These are phyloP conservation scores for Ridgeia piscesae DNA, from an alignment of 1,140 invertebrate genomes.

Conservation along the genomic window DNA sequence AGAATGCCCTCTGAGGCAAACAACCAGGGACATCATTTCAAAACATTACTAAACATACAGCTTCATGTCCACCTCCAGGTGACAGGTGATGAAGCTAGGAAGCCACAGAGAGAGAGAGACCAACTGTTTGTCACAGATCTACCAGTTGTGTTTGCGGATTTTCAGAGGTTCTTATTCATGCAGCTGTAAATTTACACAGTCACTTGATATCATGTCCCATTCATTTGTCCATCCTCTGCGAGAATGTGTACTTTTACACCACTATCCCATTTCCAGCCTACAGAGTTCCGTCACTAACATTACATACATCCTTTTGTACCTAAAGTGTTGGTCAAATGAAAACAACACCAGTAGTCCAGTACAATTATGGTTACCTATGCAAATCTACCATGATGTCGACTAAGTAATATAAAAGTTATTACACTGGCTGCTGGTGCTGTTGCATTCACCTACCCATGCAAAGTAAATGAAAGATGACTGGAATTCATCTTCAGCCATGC, in stretches of 20 bases:
- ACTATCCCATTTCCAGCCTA: too few species aligned
- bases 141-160: too few species aligned
- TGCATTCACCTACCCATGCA: background rate
- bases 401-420: background rate
- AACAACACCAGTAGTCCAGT: background rate
- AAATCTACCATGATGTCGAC: background rate
- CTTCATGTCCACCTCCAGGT: too few species aligned
- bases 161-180: too few species aligned
- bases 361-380: background rate
- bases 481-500: background rate
- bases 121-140: too few species aligned
- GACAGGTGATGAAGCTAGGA: too few species aligned
- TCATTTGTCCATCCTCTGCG: too few species aligned
- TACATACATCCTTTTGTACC: background rate
- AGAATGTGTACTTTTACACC: too few species aligned
- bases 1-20: background rate
- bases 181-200: too few species aligned
- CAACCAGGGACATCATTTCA: background rate
- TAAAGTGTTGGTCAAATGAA: background rate
- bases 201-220: too few species aligned
- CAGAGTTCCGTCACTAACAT: too few species aligned
- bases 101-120: too few species aligned
- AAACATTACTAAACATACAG: background rate
- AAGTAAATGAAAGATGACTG: background rate
- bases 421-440: background rate